These are phyloP conservation scores for Blennius ocellaris DNA, from an alignment of 2,113 vertebrate species.

Conservation along the genomic window DNA sequence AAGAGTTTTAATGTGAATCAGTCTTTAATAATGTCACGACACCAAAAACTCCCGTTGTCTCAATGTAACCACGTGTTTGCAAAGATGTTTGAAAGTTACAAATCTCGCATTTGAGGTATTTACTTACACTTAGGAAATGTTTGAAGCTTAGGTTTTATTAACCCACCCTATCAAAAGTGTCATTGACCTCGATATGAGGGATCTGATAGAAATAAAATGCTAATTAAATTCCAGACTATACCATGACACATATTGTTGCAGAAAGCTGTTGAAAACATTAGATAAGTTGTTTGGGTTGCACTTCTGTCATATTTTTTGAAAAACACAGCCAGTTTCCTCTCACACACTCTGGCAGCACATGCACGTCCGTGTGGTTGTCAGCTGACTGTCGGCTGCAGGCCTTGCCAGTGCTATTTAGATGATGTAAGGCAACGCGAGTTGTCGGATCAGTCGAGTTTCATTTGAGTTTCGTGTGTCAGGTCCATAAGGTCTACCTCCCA, in stretches of 20 bases:
- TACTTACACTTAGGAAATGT: too few relatives aligned
- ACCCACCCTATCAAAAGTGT: too few relatives aligned
- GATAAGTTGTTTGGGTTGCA: neutral
- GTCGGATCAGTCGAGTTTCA: conserved; percentile 33
- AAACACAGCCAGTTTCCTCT: neutral
- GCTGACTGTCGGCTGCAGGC: conserved; percentile 7
- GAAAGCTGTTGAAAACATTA: neutral
- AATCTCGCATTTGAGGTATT: too few relatives aligned
- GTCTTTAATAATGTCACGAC: too few relatives aligned
- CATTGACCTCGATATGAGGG: too few relatives aligned
- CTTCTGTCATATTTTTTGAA: neutral
- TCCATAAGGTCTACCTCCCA: conserved; percentile 13
- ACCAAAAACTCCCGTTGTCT: too few relatives aligned
- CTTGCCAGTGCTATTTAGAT: conserved; percentile 25
- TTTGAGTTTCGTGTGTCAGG: conserved; percentile 32
- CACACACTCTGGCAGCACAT: neutral
- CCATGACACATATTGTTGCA: neutral
- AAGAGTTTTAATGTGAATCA: too few relatives aligned
- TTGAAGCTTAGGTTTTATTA: too few relatives aligned
- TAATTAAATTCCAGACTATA: neutral
- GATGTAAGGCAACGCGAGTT: conserved; percentile 35
- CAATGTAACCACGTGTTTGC: too few relatives aligned
- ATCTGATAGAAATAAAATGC: too few relatives aligned
- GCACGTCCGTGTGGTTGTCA: conserved; percentile 3
- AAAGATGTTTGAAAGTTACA: too few relatives aligned